Evolutionary conservation across 2,797 vertebrate species (phyloP).

Genomic region (Poeciliopsis infans): DNA sequence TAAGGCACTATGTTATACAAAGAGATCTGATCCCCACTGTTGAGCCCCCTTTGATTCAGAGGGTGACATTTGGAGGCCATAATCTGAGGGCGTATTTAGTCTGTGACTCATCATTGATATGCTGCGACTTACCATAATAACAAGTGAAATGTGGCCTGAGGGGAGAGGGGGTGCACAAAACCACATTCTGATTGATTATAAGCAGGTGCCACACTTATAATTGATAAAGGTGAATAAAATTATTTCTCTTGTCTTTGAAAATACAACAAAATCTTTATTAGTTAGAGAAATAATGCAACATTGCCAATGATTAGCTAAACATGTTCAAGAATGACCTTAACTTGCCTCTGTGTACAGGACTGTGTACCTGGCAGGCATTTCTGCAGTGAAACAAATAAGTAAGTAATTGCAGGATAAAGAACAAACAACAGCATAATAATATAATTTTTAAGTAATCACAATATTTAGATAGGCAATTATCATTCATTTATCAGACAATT

Average conservation of each 20-base stretch:
- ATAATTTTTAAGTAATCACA: not conserved
- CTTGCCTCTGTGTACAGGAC: not conserved
- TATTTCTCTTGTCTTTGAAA: not conserved
- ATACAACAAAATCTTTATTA: not conserved
- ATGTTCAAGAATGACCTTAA: not conserved
- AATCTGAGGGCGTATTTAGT: conserved; percentile 27
- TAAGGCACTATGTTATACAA: conserved; percentile 6
- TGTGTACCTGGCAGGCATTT: not conserved
- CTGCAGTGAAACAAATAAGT: not conserved
- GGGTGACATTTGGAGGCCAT: conserved; percentile 10
- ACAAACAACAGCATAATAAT: not conserved
- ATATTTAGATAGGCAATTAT: not conserved
- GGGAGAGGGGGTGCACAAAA: not conserved
- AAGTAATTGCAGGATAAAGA: not conserved
- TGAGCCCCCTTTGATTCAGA: conserved; percentile 11
- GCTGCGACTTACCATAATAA: conserved; percentile 17
- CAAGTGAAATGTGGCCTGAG: conserved; percentile 20
- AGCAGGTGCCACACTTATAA: conserved; percentile 1
- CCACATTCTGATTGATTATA: not conserved
- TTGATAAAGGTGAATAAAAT: not conserved
- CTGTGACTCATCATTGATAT: conserved; percentile 35
- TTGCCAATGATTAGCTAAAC: not conserved
- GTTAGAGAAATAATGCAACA: not conserved
- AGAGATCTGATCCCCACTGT: conserved; percentile 3
- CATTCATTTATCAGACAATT: not conserved